Evolutionary conservation across 2,113 vertebrate genomes (phyloP).

Genomic region (Tetrao urogallus): DNA sequence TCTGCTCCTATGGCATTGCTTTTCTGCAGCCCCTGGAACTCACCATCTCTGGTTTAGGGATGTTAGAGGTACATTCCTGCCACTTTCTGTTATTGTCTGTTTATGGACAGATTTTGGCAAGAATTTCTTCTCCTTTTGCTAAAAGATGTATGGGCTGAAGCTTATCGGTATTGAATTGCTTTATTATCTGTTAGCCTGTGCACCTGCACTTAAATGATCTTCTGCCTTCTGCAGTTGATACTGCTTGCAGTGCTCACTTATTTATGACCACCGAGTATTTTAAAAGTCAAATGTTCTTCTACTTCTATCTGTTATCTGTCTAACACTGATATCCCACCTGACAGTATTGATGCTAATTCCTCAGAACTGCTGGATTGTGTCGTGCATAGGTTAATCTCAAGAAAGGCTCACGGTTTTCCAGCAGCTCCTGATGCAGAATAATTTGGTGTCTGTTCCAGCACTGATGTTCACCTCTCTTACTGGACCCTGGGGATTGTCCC

Average conservation of each 20-base stretch:
- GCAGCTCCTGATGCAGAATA: accelerated
- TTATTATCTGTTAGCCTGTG: slow-evolving; percentile 1
- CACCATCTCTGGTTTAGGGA: neutral
- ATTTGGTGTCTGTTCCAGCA: neutral
- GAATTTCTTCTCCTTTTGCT: neutral
- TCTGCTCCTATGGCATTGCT: neutral
- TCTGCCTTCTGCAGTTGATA: neutral
- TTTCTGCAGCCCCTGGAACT: neutral
- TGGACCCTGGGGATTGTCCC: no score
- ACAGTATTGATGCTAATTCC: neutral
- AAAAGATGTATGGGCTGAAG: neutral
- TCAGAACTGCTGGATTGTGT: neutral
- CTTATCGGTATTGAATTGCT: neutral
- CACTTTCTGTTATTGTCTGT: neutral
- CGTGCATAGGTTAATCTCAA: neutral
- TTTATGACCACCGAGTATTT: neutral
- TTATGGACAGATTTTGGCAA: neutral
- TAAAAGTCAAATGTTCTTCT: neutral
- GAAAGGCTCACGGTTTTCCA: neutral
- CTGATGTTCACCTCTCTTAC: neutral
- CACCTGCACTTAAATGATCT: neutral
- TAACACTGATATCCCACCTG: neutral
- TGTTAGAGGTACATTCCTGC: neutral
- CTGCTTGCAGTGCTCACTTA: neutral
- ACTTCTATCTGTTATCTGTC: neutral